These are phyloP conservation scores for Danionella dracula DNA, from an alignment of 2,797 vertebrate genomes.

Conservation along the genomic window DNA sequence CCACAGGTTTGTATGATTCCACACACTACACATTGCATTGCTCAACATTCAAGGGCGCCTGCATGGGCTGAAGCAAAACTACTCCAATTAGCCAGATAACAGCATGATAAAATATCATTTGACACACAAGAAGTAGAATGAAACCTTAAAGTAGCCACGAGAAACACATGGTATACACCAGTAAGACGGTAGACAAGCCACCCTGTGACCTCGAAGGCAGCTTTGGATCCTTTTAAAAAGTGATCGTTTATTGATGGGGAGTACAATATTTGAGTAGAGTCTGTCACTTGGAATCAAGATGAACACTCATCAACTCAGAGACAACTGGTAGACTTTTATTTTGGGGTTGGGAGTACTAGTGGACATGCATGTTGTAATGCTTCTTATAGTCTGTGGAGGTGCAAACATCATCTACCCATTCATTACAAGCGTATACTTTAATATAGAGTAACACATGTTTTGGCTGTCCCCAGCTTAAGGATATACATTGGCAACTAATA, in stretches of 20 bases:
- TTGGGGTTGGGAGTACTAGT: no score
- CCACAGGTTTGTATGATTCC: constrained; percentile 17
- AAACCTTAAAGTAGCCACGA: constrained; percentile 6
- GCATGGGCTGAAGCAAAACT: neutral
- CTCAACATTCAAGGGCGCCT: constrained; percentile 54
- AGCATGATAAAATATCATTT: constrained; percentile 1
- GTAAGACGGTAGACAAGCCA: neutral
- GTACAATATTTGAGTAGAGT: no score
- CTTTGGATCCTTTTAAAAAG: no score
- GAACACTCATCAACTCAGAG: no score
- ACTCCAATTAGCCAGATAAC: neutral
- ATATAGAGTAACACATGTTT: neutral
- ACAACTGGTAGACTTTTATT: no score
- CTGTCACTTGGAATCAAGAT: no score
- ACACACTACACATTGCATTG: constrained; percentile 63
- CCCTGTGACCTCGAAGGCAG: constrained; percentile 8
- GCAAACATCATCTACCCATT: neutral
- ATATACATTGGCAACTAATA: no score
- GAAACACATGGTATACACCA: neutral
- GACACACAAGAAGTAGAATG: constrained; percentile 8
- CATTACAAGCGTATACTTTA: neutral
- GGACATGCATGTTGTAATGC: no score
- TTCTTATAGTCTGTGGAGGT: neutral
- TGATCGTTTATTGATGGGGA: no score
- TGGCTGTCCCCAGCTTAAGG: neutral